Evolutionary conservation across 2,797 vertebrate genomes (phyloP).

Genomic region (Synanceia verrucosa): DNA sequence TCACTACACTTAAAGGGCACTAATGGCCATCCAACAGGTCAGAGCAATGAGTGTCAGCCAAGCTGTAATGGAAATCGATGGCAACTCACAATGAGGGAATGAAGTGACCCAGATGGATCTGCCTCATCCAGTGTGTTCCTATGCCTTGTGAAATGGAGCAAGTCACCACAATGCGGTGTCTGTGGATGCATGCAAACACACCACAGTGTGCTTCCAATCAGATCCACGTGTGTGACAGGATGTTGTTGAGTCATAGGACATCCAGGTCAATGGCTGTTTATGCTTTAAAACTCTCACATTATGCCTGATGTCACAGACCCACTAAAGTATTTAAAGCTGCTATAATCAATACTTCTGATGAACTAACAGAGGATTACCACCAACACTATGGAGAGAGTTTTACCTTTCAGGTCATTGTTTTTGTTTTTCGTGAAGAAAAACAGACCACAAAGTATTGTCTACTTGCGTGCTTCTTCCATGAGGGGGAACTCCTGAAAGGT

Average conservation of each 20-base stretch:
- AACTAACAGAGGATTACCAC: background rate
- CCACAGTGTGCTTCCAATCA: slow-evolving; percentile 58
- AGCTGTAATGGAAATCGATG: slow-evolving; percentile 81
- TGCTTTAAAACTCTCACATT: slow-evolving; percentile 25
- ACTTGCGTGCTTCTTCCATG: slow-evolving; percentile 16
- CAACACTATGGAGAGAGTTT: background rate
- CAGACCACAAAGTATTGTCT: background rate
- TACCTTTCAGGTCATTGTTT: background rate
- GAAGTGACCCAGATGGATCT: slow-evolving; percentile 72
- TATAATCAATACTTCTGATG: background rate
- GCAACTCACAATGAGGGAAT: slow-evolving; percentile 73
- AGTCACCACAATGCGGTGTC: slow-evolving; percentile 42
- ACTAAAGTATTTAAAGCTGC: slow-evolving; percentile 1
- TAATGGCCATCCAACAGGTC: slow-evolving; percentile 75
- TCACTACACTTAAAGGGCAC: slow-evolving; percentile 55
- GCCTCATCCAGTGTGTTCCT: slow-evolving; percentile 53
- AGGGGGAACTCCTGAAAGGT: slow-evolving; percentile 36
- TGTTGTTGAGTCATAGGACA: slow-evolving; percentile 52
- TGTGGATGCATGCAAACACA: slow-evolving; percentile 56
- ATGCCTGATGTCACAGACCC: background rate
- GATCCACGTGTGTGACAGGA: slow-evolving; percentile 66
- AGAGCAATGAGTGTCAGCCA: slow-evolving; percentile 57
- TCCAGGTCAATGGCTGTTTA: slow-evolving; percentile 39
- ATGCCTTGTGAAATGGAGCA: slow-evolving; percentile 43
- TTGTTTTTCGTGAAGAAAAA: slow-evolving; percentile 1